Evolutionary conservation across 2,113 vertebrate species (phyloP), one percentile per base, ranked within the genome.

Genomic region (Bos taurus): DNA sequence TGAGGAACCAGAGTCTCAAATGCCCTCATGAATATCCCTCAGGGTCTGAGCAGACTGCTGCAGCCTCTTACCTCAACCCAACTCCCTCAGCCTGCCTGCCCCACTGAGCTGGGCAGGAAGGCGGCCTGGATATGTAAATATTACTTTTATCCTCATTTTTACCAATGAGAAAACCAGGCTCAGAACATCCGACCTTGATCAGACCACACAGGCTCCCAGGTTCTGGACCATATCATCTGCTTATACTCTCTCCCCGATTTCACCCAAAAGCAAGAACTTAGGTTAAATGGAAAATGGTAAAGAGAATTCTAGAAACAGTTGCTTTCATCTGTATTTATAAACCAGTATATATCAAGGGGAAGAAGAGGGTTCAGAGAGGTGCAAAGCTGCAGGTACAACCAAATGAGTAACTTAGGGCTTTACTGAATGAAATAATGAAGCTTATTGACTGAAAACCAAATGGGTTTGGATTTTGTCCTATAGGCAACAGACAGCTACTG

Each of bases 1-100:
- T 50, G 48, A 81, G 78, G 83, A 98, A 46, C 60, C 67, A 54
- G 87, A 88, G 30, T 78, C 59, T 36, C 57, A 23, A 57, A 57
- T 6, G 17, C 33, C 21, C 56, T 84, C 11, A 6, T 5, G 86
- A 30, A 56, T 2, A 7, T 40, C 33, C 78, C 19, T 0, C 5
- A 57, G 17, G 59, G 23, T 52, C 46, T 5, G 10, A 28, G 80
- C n/a, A 86, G 56, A 43, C 30, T 1, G 7, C 46, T 46, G 43
- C 7, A 26, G 84, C 8, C 11, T 4, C 48, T 62, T 0, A 6
- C n/a, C 74, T 36, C 15, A 8, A 4, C 9, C 1, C 30, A 15
- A 36, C 60, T 23, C 21, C 54, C 4, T 0, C 4, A 50, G 52
- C 43, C 81, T 54, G 25, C 60, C 30, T 30, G 50, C 30, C 5